These are phyloP conservation scores for Cotesia congregata DNA, from an alignment of 2,888 invertebrate species.

Conservation along the genomic window DNA sequence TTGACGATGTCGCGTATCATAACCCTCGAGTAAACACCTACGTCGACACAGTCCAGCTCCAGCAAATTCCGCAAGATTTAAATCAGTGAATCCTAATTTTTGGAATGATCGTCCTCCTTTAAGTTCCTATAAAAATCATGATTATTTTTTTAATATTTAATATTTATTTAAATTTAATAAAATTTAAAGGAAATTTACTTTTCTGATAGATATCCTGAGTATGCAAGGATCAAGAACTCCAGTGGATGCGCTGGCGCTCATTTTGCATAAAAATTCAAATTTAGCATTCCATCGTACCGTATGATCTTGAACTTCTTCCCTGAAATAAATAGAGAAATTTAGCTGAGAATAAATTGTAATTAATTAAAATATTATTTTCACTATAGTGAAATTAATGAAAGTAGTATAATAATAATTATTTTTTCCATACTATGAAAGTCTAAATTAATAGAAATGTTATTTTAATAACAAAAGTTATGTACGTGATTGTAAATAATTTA, in stretches of 20 bases:
- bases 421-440: not conserved
- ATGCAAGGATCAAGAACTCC: slow-evolving; percentile 95
- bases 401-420: not conserved
- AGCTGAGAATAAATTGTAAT: not conserved
- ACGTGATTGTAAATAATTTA: not conserved
- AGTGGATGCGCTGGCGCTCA: slow-evolving; percentile 95
- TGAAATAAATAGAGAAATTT: slow-evolving; percentile 70
- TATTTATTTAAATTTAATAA: not conserved
- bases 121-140: slow-evolving; percentile 72
- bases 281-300: slow-evolving; percentile 92
- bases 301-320: slow-evolving; percentile 94
- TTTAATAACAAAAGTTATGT: not conserved
- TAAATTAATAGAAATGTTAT: not conserved
- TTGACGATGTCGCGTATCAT: slow-evolving; percentile 91
- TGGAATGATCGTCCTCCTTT: slow-evolving; percentile 88
- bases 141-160: slow-evolving; percentile 8
- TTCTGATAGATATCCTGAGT: slow-evolving; percentile 94
- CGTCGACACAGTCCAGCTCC: slow-evolving; percentile 90
- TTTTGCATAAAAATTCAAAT: slow-evolving; percentile 95
- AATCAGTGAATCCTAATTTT: slow-evolving; percentile 97
- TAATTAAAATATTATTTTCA: not conserved
- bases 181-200: slow-evolving; percentile 73
- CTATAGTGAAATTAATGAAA: slow-evolving; percentile 19
- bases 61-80: slow-evolving; percentile 97
- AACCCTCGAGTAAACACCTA: slow-evolving; percentile 94